phyloP scores from a whole-genome alignment of 2,888 invertebrate species.

The Lamellibrachia columna region DNA sequence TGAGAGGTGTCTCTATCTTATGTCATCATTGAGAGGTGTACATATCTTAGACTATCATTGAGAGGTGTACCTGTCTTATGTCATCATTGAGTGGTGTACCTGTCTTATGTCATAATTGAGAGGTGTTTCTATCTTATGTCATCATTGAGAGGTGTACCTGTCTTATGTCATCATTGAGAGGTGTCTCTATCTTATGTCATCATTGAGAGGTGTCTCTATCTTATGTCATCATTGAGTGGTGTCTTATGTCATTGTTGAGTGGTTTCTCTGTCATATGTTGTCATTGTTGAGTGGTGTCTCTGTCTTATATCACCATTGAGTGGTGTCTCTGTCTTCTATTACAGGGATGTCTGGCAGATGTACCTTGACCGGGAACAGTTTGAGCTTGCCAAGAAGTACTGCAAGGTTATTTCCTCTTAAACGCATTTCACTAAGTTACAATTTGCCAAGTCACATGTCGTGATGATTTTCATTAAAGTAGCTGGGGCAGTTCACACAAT shows the following conservation, averaged over 20 bases:
- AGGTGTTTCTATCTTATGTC: neutral
- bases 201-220: too few relatives aligned
- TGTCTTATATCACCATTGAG: neutral
- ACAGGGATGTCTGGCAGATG: slow-evolving; percentile 68
- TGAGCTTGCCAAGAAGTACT: slow-evolving; percentile 86
- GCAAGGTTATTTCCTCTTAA: slow-evolving; percentile 63
- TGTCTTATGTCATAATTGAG: neutral
- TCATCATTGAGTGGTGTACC: too few relatives aligned
- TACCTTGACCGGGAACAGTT: slow-evolving; percentile 87
- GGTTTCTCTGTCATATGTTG: too few relatives aligned
- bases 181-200: neutral
- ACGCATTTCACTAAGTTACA: neutral
- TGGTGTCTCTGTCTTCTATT: neutral
- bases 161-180: neutral
- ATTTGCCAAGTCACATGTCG: neutral
- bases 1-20: too few relatives aligned
- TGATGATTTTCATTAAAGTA: neutral
- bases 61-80: too few relatives aligned
- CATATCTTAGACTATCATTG: too few relatives aligned
- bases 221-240: too few relatives aligned
- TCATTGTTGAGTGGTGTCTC: too few relatives aligned
- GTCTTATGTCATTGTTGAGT: too few relatives aligned
- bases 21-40: too few relatives aligned
- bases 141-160: too few relatives aligned
- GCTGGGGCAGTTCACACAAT: neutral